Conservation (phyloP, 2,113 vertebrate species). For the Vombatus ursinus region DNA sequence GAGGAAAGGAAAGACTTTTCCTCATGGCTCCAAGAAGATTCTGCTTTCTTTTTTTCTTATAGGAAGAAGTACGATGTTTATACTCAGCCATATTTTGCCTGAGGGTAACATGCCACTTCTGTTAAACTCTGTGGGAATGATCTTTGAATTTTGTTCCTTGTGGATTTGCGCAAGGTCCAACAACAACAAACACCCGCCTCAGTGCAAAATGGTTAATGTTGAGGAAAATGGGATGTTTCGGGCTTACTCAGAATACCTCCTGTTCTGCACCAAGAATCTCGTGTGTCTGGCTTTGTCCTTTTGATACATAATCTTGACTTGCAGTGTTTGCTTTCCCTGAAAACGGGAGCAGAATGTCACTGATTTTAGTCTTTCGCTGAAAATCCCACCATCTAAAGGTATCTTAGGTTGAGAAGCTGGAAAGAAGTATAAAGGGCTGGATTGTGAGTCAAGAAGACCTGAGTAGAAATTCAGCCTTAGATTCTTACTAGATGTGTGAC, state of each 20-base stretch:
- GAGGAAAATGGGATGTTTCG: background rate
- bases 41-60: background rate
- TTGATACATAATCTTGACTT: slow-evolving; percentile 59
- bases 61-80: slow-evolving; percentile 1
- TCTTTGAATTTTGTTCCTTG: slow-evolving; percentile 55
- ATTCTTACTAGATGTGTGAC: background rate
- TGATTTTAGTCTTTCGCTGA: slow-evolving; percentile 66
- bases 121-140: slow-evolving; percentile 3
- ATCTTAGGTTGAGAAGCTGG: slow-evolving; percentile 57
- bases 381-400: slow-evolving; percentile 57
- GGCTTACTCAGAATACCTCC: slow-evolving; percentile 38
- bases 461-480: background rate
- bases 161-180: slow-evolving; percentile 47
- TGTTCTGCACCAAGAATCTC: background rate
- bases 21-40: slow-evolving; percentile 10
- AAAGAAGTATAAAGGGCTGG: background rate
- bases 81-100: background rate
- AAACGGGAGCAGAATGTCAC: slow-evolving; percentile 50
- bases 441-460: background rate
- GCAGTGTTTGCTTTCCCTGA: slow-evolving; percentile 54
- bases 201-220: slow-evolving; percentile 24
- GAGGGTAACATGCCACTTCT: background rate
- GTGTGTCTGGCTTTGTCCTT: background rate
- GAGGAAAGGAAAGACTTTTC: background rate
- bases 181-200: slow-evolving; percentile 38